Conservation (phyloP, 2,888 invertebrate genomes). For the Alloplasta piceator region DNA sequence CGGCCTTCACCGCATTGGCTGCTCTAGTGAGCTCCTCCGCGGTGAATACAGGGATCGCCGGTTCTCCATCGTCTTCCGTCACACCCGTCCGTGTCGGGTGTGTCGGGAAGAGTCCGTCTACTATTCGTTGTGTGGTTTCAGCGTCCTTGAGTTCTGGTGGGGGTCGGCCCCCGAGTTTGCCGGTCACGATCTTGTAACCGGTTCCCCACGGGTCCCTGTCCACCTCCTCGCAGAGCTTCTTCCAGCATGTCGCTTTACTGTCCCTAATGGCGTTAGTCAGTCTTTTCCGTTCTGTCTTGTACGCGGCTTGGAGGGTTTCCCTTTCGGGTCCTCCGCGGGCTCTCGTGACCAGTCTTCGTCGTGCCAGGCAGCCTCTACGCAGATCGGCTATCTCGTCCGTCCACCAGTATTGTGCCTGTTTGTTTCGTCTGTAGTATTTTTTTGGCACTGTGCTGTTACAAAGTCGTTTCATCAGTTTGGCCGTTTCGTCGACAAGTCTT, state of each 20-base stretch:
- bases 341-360: slow-evolving; percentile 51
- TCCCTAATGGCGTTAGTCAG: slow-evolving; percentile 53
- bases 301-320: slow-evolving; percentile 38
- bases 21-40: slow-evolving; percentile 37
- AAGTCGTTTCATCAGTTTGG: background rate
- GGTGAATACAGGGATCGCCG: slow-evolving; percentile 10
- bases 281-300: slow-evolving; percentile 44
- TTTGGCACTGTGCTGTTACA: slow-evolving; percentile 9
- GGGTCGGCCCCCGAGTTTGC: background rate
- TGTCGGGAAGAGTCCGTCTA: slow-evolving; percentile 47
- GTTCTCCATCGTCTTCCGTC: slow-evolving; percentile 9
- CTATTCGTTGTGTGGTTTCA: slow-evolving; percentile 15
- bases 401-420: slow-evolving; percentile 68
- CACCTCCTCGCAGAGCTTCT: slow-evolving; percentile 58
- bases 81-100: slow-evolving; percentile 26
- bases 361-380: slow-evolving; percentile 51
- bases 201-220: slow-evolving; percentile 46
- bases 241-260: slow-evolving; percentile 67
- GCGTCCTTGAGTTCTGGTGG: slow-evolving; percentile 30
- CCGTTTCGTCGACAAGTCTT: background rate
- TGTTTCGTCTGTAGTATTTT: background rate
- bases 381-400: slow-evolving; percentile 66
- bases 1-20: background rate
- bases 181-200: slow-evolving; percentile 33
- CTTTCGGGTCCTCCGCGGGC: slow-evolving; percentile 40